phyloP scores from a whole-genome alignment of 2,797 vertebrate species.

The Halcyon smyrnensis region DNA sequence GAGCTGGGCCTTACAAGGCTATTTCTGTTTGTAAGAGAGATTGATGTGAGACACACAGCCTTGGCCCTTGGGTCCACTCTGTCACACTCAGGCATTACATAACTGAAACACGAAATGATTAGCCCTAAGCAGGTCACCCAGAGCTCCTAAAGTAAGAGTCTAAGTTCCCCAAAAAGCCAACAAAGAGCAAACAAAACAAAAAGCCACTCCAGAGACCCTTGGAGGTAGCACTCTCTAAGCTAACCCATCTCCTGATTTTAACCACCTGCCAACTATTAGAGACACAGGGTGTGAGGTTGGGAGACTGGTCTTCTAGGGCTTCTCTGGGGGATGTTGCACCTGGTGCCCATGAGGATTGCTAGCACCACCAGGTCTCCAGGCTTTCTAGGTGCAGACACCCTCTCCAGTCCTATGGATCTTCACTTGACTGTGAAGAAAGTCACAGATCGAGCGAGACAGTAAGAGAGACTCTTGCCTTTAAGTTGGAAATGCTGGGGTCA shows the following conservation, averaged over 20 bases:
- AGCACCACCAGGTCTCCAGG: neutral
- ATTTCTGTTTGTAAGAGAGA: neutral
- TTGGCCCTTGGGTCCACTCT: neutral
- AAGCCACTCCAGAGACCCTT: neutral
- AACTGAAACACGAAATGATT: neutral
- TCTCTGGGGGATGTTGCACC: neutral
- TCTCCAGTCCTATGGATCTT: neutral
- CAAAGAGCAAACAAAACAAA: neutral
- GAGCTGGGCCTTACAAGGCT: neutral
- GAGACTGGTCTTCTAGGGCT: neutral
- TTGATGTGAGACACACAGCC: neutral
- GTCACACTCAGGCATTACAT: neutral
- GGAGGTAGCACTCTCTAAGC: neutral
- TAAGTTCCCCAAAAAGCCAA: neutral
- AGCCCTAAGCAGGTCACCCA: neutral
- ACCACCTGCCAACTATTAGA: neutral
- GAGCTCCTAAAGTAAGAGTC: neutral
- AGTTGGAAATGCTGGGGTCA: neutral
- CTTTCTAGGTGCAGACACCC: neutral
- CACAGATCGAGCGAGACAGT: neutral
- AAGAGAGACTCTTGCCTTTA: neutral
- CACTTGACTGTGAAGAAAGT: neutral
- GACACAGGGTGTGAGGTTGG: neutral
- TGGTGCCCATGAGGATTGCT: neutral
- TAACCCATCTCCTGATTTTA: neutral